phyloP scores from a whole-genome alignment of 2,113 vertebrate species.

The Cololabis saira region DNA sequence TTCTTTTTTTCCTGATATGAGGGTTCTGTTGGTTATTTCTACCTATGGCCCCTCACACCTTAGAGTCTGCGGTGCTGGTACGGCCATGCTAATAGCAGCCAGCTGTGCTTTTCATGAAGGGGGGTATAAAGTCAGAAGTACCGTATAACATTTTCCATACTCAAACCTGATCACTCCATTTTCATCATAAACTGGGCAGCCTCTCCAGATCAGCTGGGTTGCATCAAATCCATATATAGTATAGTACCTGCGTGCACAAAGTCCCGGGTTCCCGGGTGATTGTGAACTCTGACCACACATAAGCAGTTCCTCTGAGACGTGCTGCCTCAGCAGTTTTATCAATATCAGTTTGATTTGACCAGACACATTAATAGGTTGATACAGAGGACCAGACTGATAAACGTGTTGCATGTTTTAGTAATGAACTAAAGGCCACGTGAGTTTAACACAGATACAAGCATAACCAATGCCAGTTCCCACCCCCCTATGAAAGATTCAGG shows the following conservation, averaged over 20 bases:
- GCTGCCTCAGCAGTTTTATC: constrained; percentile 11
- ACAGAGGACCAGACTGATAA: constrained; percentile 6
- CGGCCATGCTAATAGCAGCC: constrained; percentile 59
- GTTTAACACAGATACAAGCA: constrained; percentile 20
- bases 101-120: constrained; percentile 60
- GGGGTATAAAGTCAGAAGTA: constrained; percentile 65
- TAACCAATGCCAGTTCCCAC: constrained; percentile 30
- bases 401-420: constrained; percentile 26
- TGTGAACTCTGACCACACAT: background rate
- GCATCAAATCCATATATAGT: constrained; percentile 38
- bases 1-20: too few relatives aligned
- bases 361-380: constrained; percentile 12
- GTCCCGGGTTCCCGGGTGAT: background rate
- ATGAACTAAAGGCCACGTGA: constrained; percentile 23
- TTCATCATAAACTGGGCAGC: constrained; percentile 59
- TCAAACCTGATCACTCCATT: constrained; percentile 65
- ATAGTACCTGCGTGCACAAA: constrained; percentile 26
- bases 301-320: background rate
- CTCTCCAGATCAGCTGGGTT: constrained; percentile 42
- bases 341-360: constrained; percentile 26
- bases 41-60: constrained; percentile 15
- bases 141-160: constrained; percentile 67
- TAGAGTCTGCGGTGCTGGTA: constrained; percentile 5
- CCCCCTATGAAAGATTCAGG: constrained; percentile 58
- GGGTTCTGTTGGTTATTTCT: too few relatives aligned